Percentiles rank a stretch among this genome's conserved stretches.
phyloP scores from a whole-genome alignment of 2,113 vertebrate species.

The Colius striatus region DNA sequence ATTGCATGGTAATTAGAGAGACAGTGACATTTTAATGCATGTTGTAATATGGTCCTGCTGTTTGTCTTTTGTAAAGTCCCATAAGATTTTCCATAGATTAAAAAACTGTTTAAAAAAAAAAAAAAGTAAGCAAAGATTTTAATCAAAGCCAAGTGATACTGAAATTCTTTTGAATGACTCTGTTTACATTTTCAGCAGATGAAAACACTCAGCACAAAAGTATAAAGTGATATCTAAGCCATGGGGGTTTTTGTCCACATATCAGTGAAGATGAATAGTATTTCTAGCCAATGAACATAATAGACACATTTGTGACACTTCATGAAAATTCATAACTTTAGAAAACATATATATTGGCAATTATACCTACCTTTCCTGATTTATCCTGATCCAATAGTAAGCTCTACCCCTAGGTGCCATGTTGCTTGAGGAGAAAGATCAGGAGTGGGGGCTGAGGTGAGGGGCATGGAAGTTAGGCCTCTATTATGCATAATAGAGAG shows the following conservation, averaged over 20 bases:
- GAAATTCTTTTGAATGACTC: neutral
- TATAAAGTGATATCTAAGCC: neutral
- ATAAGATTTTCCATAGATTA: neutral
- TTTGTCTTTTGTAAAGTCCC: neutral
- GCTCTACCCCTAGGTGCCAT: neutral
- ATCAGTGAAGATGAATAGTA: neutral
- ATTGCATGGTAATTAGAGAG: neutral
- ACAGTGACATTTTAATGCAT: neutral
- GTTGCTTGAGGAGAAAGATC: neutral
- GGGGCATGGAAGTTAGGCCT: neutral
- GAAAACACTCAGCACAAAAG: slow-evolving; percentile 14
- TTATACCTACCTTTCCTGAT: neutral
- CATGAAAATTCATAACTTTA: neutral
- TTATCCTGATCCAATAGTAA: neutral
- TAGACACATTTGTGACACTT: neutral
- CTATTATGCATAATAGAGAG: neutral
- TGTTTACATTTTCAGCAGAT: slow-evolving; percentile 31
- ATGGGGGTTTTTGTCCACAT: neutral
- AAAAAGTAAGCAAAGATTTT: slow-evolving; percentile 32
- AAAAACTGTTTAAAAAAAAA: neutral
- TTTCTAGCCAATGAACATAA: neutral
- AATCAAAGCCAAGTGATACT: slow-evolving; percentile 18
- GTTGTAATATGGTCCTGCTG: neutral
- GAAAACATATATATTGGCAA: neutral
- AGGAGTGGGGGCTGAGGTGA: rapidly evolving